Conservation (phyloP, 2,888 invertebrate species). For the Trachelus troglodyta region DNA sequence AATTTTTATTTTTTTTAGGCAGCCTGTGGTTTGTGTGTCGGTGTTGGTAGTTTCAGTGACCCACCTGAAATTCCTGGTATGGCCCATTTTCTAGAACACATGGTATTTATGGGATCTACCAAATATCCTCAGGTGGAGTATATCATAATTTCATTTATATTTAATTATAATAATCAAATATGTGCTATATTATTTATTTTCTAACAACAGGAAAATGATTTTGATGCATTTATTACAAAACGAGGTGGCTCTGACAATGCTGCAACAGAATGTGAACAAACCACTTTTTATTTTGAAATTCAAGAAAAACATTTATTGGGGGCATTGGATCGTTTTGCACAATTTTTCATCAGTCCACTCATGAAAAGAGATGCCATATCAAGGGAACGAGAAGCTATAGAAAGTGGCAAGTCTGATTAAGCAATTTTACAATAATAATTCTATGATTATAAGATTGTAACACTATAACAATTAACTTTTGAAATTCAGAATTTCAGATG, state of each 20-base stretch:
- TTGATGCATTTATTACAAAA: slow-evolving; percentile 69
- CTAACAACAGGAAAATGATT: slow-evolving; percentile 56
- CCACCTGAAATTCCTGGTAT: slow-evolving; percentile 81
- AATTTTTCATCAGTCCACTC: slow-evolving; percentile 88
- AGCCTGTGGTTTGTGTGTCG: slow-evolving; percentile 80
- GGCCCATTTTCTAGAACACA: slow-evolving; percentile 89
- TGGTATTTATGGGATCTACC: slow-evolving; percentile 95
- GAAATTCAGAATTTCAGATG: slow-evolving; percentile 81
- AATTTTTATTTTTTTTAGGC: slow-evolving; percentile 66
- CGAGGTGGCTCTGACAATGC: slow-evolving; percentile 90
- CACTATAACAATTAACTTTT: neutral
- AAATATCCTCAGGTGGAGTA: slow-evolving; percentile 81
- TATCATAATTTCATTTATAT: neutral
- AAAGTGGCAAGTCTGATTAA: slow-evolving; percentile 74
- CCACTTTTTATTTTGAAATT: slow-evolving; percentile 90
- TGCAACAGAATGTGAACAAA: slow-evolving; percentile 87
- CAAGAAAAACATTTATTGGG: slow-evolving; percentile 81
- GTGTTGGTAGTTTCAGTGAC: slow-evolving; percentile 84
- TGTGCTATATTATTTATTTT: neutral
- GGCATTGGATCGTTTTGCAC: slow-evolving; percentile 87
- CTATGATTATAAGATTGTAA: neutral
- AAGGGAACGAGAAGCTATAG: slow-evolving; percentile 87
- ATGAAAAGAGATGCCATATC: slow-evolving; percentile 88
- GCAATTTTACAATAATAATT: neutral
- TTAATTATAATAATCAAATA: neutral